These are phyloP conservation scores for Penaeus vannamei DNA, from an alignment of 1,140 invertebrate species.

Conservation along the genomic window DNA sequence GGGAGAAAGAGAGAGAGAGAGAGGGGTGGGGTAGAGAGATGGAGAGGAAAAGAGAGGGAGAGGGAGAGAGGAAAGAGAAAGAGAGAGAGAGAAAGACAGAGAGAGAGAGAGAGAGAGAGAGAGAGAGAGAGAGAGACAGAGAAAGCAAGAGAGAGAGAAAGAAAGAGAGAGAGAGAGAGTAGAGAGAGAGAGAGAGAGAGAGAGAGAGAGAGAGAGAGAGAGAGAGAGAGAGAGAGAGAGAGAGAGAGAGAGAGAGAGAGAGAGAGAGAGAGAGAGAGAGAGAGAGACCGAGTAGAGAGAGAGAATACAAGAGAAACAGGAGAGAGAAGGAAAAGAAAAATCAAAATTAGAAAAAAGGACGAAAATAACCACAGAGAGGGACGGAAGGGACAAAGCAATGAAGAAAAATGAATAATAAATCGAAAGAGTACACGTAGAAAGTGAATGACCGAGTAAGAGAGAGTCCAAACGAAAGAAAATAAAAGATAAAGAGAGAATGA, in stretches of 20 bases:
- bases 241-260: not conserved
- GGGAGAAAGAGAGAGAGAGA: not conserved
- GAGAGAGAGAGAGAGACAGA: not conserved
- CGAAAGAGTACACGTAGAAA: not conserved
- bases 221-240: constrained; percentile 35
- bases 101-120: not conserved
- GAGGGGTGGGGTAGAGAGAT: not conserved
- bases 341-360: not conserved
- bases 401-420: constrained; percentile 17
- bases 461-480: not conserved
- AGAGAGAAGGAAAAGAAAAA: not conserved
- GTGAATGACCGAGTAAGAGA: not conserved
- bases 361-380: not conserved
- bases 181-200: not conserved
- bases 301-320: not conserved
- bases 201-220: constrained; percentile 32
- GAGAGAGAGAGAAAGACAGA: not conserved
- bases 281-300: too few relatives aligned
- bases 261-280: not conserved
- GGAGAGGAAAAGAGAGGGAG: not conserved
- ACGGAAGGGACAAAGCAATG: not conserved
- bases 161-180: not conserved
- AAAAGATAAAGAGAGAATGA: not conserved
- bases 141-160: not conserved
- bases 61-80: not conserved